Evolutionary conservation across 1,140 invertebrate species (phyloP).

Genomic region (Cryptotermes secundus): DNA sequence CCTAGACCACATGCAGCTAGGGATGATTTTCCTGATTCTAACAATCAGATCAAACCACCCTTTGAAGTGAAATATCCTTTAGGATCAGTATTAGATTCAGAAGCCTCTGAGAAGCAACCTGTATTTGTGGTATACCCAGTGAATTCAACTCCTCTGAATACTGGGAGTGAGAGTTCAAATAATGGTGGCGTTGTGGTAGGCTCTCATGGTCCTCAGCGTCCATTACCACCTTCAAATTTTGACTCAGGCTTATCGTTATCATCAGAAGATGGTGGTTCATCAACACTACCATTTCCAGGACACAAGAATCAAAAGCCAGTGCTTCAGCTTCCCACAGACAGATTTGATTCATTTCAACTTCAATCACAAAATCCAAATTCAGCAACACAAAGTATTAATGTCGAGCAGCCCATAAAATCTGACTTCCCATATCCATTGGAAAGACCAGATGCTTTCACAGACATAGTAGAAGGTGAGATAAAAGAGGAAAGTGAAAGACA

Average conservation of each 20-base stretch:
- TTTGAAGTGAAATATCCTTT: constrained; percentile 4
- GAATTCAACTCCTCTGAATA: constrained; percentile 49
- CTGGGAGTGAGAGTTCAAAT: constrained; percentile 49
- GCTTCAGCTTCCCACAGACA: constrained; percentile 46
- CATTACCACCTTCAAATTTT: constrained; percentile 55
- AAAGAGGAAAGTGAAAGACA: background rate
- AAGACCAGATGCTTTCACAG: constrained; percentile 31
- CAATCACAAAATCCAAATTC: constrained; percentile 16
- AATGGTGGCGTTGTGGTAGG: constrained; percentile 57
- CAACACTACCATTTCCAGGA: no score
- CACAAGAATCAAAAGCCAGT: constrained; percentile 47
- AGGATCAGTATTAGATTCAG: background rate
- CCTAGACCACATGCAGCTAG: constrained; percentile 16
- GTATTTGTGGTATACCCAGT: constrained; percentile 67
- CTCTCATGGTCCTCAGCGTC: constrained; percentile 54
- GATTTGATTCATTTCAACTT: constrained; percentile 38
- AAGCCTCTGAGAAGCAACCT: constrained; percentile 39
- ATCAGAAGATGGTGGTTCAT: constrained; percentile 45
- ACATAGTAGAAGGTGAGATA: background rate
- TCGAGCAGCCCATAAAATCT: background rate
- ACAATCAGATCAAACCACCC: constrained; percentile 8
- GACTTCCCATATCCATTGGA: constrained; percentile 64
- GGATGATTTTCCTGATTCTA: constrained; percentile 27
- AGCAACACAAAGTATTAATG: no score
- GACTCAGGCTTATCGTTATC: constrained; percentile 38